Base-by-base conservation (phyloP, 2,888 invertebrate genomes). In the Tanytarsus gracilentus region DNA sequence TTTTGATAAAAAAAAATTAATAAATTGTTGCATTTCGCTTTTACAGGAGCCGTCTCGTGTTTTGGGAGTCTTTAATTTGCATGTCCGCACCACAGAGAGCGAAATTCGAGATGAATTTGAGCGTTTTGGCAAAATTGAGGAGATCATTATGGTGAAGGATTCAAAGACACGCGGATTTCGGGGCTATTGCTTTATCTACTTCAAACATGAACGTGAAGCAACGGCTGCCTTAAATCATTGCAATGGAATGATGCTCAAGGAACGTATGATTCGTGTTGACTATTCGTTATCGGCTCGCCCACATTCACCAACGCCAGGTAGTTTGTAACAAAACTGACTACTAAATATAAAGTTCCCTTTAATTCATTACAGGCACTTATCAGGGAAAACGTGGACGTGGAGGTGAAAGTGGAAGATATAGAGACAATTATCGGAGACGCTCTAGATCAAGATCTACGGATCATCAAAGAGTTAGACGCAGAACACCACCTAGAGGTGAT, bases 121-220 rank as follows among this genome's bases (percentile, higher is more conserved):
- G 50, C 91, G 94, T 71, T 97, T 85, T 71, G 97, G 97, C 2
- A 86, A 86, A 0, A 86, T 98, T 30, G 93, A 96, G 70, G 85
- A 91, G 70, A 87, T 92, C 25, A 91, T 95, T 77, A 86, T 98
- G 64, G 94, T 98, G 56, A 90, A 94, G 68, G 97, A 98, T 75
- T 93, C 94, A 50, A 95, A 95, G 90, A 92, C 92, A 66, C 90
- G 91, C 7, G 81, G 92, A 61, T 96, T 95, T 0, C 79, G 96
- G 67, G 97, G 96, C 16, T 97, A 96, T 76, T 89, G 92, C 67
- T 97, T 97, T 77, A 89, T 97, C 49, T 97, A 97, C 76, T 96
- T 86, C 76, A 88, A 89, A 73, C 84, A 83, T 62, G 77, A 85
- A 53, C 88, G 88, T 63, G 95, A 96, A 76, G 93, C 97, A 0